Conservation (phyloP, 2,888 invertebrate species). For the Pseudococcus jackbeardsleyi region DNA sequence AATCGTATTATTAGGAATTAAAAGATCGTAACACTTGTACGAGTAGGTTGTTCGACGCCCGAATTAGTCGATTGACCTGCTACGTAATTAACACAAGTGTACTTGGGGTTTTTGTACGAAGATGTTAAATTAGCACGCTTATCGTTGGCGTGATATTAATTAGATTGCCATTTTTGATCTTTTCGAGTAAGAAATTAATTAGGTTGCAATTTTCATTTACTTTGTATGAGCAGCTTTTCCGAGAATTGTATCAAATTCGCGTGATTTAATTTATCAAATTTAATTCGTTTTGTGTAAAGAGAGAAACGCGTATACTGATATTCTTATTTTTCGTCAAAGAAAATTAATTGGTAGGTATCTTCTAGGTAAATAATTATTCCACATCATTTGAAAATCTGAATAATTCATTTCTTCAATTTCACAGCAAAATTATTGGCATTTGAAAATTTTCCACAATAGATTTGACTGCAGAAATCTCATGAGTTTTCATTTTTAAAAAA, state of each 20-base stretch:
- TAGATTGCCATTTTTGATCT: background rate
- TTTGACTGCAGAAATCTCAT: too few relatives aligned
- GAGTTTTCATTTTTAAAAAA: too few relatives aligned
- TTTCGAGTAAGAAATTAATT: background rate
- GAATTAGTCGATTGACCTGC: background rate
- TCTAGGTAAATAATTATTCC: too few relatives aligned
- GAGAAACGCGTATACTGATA: too few relatives aligned
- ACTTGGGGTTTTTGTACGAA: background rate
- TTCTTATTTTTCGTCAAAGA: too few relatives aligned
- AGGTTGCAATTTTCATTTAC: background rate
- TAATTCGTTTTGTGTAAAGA: too few relatives aligned
- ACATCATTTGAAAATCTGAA: too few relatives aligned
- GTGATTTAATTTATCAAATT: background rate
- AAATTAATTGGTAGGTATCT: too few relatives aligned
- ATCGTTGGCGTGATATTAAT: background rate
- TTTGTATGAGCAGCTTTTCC: background rate
- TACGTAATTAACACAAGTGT: background rate
- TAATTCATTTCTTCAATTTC: too few relatives aligned
- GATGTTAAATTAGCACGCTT: background rate
- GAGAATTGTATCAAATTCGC: background rate
- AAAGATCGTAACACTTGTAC: background rate
- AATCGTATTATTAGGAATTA: background rate
- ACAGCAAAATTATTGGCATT: too few relatives aligned
- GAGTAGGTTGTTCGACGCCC: background rate
- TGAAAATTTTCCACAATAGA: too few relatives aligned